Base-by-base conservation (phyloP, 2,797 vertebrate species). In the Neomorphus geoffroyi region DNA sequence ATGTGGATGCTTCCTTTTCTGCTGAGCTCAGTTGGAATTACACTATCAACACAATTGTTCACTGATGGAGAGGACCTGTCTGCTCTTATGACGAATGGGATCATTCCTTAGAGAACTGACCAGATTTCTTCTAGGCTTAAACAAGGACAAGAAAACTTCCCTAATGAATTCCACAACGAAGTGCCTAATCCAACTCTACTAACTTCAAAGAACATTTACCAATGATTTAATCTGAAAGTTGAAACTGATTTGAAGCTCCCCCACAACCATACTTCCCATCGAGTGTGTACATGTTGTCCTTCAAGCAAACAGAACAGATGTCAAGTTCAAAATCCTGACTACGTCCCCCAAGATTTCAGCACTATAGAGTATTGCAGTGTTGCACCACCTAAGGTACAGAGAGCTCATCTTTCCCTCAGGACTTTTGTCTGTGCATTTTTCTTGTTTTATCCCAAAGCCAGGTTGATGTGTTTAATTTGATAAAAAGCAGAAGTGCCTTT, bases 11-110 rank as follows among this genome's bases (percentile, higher is more conserved):
- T 91, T 94, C 81, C 57, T 93, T 95, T 94, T 95, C 80, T 93
- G 86, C 91, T 94, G 92, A 94, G 84, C 71, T 95, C 50, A 46
- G 81, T 92, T 96, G 89, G 86, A 93, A 88, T 90, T 92, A 95
- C 26, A 71, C 35, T 71, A 51, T 80, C 79, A 93, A 89, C 73
- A 88, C 74, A 91, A 96, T 95, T 54, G 57, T 75, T 93, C 69
- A 77, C 53, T 90, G 48, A 80, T 54, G 48, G 46, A 84, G 75
- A 74, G 61, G 73, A 82, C 58, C n/a, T 65, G 39, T 90, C 64
- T 1, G 1, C 23, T 91, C 33, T 46, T 83, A 81, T 61, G 66
- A 86, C 3, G 2, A 60, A 88, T 74, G 41, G 51, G 58, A 74
- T 86, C 51, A 61, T 86, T 88, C 64, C 90, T 87, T 46, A 50